Percentiles rank a stretch among this genome's conserved stretches.
Evolutionary conservation across 37 sponge, comb jelly and placozoan species (phyloP).

Genomic region (Aplysina aerophoba): DNA sequence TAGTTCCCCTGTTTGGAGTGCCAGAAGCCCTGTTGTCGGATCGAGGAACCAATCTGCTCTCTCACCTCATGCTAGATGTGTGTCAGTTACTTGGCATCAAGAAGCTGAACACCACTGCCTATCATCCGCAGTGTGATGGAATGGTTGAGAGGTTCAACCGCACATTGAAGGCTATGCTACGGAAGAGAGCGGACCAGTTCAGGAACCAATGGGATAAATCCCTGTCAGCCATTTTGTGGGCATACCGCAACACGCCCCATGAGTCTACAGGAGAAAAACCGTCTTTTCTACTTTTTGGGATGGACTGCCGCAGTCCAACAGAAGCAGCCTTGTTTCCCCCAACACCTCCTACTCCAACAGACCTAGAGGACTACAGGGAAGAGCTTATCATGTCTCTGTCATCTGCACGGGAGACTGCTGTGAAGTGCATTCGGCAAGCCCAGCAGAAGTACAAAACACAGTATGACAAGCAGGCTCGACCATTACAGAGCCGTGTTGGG

Average conservation of each 20-base stretch:
- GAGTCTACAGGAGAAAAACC: not conserved
- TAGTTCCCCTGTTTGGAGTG: constrained; percentile 18
- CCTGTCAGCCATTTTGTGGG: not conserved
- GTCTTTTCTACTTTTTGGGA: not conserved
- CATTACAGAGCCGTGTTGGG: not conserved
- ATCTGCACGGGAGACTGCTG: constrained; percentile 36
- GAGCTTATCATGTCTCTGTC: constrained; percentile 34
- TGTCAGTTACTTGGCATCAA: constrained; percentile 15
- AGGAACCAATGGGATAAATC: not conserved
- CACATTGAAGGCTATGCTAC: constrained; percentile 21
- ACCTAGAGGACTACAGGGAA: constrained; percentile 22
- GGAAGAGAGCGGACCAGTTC: not conserved
- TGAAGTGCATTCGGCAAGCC: constrained; percentile 16
- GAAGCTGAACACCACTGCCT: constrained; percentile 32
- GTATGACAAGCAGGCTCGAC: constrained; percentile 24
- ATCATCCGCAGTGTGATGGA: constrained; percentile 35
- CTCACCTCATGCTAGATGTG: constrained; percentile 24
- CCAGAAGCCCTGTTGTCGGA: constrained; percentile 13
- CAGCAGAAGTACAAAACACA: constrained; percentile 21
- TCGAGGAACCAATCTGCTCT: constrained; percentile 18
- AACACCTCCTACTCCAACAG: not conserved
- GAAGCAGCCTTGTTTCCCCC: constrained; percentile 3
- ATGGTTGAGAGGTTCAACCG: constrained; percentile 20
- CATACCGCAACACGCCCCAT: not conserved
- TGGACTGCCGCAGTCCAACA: not conserved